phyloP scores from a whole-genome alignment of 1,140 invertebrate genomes.

The Bacillus rossius region DNA sequence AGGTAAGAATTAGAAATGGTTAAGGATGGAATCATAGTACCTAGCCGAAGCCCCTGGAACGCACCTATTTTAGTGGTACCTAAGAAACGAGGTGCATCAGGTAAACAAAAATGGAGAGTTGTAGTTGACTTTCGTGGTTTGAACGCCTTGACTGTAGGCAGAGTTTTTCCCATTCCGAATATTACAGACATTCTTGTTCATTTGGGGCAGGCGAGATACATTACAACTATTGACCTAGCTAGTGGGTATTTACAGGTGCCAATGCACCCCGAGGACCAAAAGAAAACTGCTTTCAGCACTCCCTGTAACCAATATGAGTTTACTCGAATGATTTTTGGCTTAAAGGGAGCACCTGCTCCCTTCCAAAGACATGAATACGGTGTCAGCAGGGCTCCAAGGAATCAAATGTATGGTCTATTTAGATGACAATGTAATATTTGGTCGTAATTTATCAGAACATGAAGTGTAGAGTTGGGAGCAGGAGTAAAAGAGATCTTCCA shows the following conservation, averaged over 20 bases:
- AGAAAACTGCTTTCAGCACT: slow-evolving; percentile 32
- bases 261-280: slow-evolving; percentile 14
- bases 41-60: slow-evolving; percentile 1
- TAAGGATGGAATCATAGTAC: background rate
- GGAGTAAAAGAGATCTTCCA: too few species aligned
- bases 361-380: slow-evolving; percentile 30
- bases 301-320: slow-evolving; percentile 33
- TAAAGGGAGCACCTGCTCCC: slow-evolving; percentile 30
- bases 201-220: background rate
- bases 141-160: slow-evolving; percentile 34
- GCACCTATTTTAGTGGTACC: slow-evolving; percentile 7
- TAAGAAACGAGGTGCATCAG: slow-evolving; percentile 2
- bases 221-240: background rate
- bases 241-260: slow-evolving; percentile 20
- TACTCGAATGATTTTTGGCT: slow-evolving; percentile 31
- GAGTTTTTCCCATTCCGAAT: slow-evolving; percentile 40
- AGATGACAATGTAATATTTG: slow-evolving; percentile 42
- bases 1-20: background rate
- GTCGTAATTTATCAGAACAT: slow-evolving; percentile 38
- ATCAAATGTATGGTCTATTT: slow-evolving; percentile 38
- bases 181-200: slow-evolving; percentile 33
- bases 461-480: background rate
- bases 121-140: slow-evolving; percentile 40
- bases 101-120: background rate
- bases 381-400: slow-evolving; percentile 34